Evolutionary conservation across 2,113 vertebrate genomes (phyloP), one percentile per base, ranked within the genome.

Genomic region (Calonectris borealis): DNA sequence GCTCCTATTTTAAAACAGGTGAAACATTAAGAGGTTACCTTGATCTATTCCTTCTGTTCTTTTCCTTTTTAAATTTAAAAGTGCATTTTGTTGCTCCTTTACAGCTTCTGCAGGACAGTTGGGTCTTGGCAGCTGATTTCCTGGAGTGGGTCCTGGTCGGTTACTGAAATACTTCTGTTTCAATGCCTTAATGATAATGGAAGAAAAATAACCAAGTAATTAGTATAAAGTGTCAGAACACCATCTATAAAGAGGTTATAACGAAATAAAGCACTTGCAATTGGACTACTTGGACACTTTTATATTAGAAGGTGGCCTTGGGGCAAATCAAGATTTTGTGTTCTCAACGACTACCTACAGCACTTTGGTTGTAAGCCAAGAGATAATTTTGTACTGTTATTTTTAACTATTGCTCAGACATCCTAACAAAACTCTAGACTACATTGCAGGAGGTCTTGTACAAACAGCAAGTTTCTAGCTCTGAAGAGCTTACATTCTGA

Each of bases 111-210:
- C 96, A 36, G 99, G 98, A 85, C 98, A 99, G 96, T 99, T 99
- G 42, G 99, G 99, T 96, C 98, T 98, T 70, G 99, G 99, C 29
- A 99, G 98, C 82, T 98, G 98, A 75, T 97, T 98, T 58, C 99
- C 99, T 65, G 99, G 98, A 38, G 99, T 99, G 26, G 99, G 99
- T 54, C 96, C 99, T 54, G 99, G 99, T 32, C 99, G 98, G 86
- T 99, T 99, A 97, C 99, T 99, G 96, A 99, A 99, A 98, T 99
- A 99, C 8, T 88, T 98, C 94, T 98, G 99, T 96, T 99, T 99
- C 78, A 99, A 95, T 64, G 99, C 99, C 99, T 99, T 97, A 84
- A 93, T 64, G 8, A 93, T 24, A 90, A 95, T 7, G 2, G 4
- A 71, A 79, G 49, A 42, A 77, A 93, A 79, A 78, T 11, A 85